Evolutionary conservation across 1,140 invertebrate genomes (phyloP).

Genomic region (Diplogasteroides magnus): DNA sequence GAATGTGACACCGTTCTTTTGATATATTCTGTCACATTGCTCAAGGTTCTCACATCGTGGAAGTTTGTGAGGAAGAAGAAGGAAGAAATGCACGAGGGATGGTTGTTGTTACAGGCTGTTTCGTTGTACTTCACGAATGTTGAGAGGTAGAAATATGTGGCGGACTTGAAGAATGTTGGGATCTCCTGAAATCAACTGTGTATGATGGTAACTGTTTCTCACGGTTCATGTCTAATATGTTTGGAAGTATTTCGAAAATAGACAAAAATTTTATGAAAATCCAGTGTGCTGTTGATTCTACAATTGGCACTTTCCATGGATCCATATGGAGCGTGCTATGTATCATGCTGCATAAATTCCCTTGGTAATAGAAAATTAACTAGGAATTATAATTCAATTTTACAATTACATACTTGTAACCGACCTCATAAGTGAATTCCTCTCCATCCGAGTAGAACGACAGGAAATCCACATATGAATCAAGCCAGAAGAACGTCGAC

Average conservation of each 20-base stretch:
- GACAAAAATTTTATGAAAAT: slow-evolving; percentile 3
- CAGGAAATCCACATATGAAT: slow-evolving; percentile 50
- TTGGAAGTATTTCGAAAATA: too few species aligned
- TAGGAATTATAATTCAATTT: too few species aligned
- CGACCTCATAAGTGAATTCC: neutral
- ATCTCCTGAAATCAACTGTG: slow-evolving; percentile 32
- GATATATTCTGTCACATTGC: too few species aligned
- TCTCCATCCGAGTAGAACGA: neutral
- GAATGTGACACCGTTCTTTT: too few species aligned
- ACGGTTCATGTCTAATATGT: too few species aligned
- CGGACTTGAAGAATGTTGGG: slow-evolving; percentile 48
- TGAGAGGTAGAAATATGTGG: slow-evolving; percentile 48
- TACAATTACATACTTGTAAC: too few species aligned
- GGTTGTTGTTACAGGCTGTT: slow-evolving; percentile 38
- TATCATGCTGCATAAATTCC: too few species aligned
- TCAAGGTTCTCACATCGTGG: slow-evolving; percentile 40
- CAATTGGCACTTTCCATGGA: too few species aligned
- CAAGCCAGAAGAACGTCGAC: slow-evolving; percentile 54
- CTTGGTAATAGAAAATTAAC: too few species aligned
- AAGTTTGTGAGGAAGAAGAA: slow-evolving; percentile 55
- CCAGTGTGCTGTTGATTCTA: too few species aligned
- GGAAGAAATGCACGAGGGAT: slow-evolving; percentile 41
- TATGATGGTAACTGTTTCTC: too few species aligned
- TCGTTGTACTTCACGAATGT: slow-evolving; percentile 53
- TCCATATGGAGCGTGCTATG: too few species aligned